Conservation (phyloP, 2,888 invertebrate genomes). For the Drosophila mettleri region DNA sequence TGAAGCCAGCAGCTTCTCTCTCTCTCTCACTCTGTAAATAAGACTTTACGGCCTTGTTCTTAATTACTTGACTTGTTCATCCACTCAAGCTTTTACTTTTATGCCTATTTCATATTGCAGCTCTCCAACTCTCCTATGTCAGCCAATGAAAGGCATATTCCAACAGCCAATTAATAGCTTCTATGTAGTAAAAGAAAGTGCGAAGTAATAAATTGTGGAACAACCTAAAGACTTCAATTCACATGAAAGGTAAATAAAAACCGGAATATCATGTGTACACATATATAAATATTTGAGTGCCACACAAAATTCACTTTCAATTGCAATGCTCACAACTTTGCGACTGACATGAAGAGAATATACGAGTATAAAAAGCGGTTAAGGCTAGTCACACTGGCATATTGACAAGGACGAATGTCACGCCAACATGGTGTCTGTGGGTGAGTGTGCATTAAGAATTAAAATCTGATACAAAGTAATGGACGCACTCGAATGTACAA, state of each 20-base stretch:
- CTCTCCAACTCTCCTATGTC: neutral
- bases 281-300: constrained; percentile 4
- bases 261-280: neutral
- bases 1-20: too few species aligned
- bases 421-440: neutral
- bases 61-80: neutral
- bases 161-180: neutral
- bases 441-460: constrained; percentile 55
- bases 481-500: constrained; percentile 43
- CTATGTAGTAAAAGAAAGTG: neutral
- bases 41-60: too few species aligned
- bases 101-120: neutral
- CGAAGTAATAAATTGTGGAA: neutral
- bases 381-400: constrained; percentile 19
- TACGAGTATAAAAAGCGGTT: constrained; percentile 7
- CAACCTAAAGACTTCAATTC: neutral
- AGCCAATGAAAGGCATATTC: neutral
- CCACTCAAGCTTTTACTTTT: neutral
- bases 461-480: constrained; percentile 55
- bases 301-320: constrained; percentile 6
- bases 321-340: neutral
- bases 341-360: neutral
- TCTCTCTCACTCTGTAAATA: too few species aligned
- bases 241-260: neutral
- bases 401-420: constrained; percentile 10